Percentiles rank a stretch among this genome's conserved stretches.
Evolutionary conservation across 2,113 vertebrate species (phyloP).

Genomic region (Peromyscus leucopus): DNA sequence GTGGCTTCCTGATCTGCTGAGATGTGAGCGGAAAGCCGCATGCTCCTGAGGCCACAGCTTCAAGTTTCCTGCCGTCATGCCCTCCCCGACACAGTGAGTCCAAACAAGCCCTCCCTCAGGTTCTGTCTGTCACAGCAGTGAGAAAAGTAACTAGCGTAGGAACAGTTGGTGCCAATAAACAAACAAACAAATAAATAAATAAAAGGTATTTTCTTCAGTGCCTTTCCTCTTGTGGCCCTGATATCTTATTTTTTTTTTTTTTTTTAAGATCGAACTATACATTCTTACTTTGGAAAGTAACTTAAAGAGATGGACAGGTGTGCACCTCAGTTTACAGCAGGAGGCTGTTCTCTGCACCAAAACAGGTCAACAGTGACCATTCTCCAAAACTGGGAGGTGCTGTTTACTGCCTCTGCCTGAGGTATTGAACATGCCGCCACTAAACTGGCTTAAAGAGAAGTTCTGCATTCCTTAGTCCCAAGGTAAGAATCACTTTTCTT

Average conservation of each 20-base stretch:
- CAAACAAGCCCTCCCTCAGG: neutral
- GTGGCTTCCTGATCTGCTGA: neutral
- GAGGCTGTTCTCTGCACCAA: neutral
- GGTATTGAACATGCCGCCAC: neutral
- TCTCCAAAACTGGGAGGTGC: neutral
- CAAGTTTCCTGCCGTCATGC: neutral
- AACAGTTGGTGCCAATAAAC: neutral
- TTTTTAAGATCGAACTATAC: neutral
- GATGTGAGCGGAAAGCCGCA: neutral
- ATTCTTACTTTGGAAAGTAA: constrained; percentile 44
- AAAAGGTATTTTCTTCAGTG: neutral
- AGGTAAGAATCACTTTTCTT: neutral
- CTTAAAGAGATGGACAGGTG: neutral
- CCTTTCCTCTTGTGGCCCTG: neutral
- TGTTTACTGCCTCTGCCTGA: neutral
- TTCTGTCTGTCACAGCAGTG: neutral
- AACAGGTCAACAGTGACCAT: neutral
- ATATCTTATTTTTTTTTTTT: constrained; percentile 20
- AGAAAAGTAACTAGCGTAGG: neutral
- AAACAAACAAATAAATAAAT: neutral
- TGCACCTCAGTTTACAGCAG: neutral
- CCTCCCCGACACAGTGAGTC: neutral
- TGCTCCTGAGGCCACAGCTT: neutral
- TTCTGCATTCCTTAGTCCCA: neutral
- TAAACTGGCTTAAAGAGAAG: neutral